Conservation (phyloP, 2,113 vertebrate species). For the Natator depressus region DNA sequence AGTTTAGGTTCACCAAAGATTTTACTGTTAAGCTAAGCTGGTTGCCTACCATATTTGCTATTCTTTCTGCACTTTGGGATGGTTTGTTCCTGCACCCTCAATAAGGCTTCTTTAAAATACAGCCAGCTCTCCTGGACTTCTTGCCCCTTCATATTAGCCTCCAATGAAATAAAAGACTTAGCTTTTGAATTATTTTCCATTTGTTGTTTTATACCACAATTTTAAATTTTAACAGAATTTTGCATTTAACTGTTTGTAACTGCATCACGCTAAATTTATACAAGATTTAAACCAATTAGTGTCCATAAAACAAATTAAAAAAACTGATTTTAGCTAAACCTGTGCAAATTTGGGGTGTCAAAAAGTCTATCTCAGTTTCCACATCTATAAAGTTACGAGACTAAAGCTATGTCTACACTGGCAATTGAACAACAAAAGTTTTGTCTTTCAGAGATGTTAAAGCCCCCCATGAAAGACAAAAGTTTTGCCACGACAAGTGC, state of each 20-base stretch:
- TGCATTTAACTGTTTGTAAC: neutral
- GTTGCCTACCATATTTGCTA: no score
- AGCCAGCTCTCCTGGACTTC: no score
- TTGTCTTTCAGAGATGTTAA: no score
- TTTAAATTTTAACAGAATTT: neutral
- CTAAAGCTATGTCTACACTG: neutral
- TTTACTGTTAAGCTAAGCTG: no score
- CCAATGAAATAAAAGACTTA: neutral
- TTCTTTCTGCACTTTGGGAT: no score
- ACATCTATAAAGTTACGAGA: neutral
- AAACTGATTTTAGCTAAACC: neutral
- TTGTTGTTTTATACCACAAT: neutral
- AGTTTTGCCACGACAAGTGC: no score
- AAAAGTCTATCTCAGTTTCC: neutral
- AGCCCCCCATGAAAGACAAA: no score
- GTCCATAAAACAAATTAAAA: neutral
- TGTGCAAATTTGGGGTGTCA: neutral
- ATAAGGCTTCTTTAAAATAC: no score
- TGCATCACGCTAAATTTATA: neutral
- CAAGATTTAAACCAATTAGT: neutral
- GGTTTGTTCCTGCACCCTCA: no score
- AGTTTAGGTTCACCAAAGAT: no score
- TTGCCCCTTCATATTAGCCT: no score
- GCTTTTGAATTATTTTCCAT: neutral
- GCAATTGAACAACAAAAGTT: no score